phyloP scores from a whole-genome alignment of 2,797 vertebrate species.

The Tragelaphus eurycerus region DNA sequence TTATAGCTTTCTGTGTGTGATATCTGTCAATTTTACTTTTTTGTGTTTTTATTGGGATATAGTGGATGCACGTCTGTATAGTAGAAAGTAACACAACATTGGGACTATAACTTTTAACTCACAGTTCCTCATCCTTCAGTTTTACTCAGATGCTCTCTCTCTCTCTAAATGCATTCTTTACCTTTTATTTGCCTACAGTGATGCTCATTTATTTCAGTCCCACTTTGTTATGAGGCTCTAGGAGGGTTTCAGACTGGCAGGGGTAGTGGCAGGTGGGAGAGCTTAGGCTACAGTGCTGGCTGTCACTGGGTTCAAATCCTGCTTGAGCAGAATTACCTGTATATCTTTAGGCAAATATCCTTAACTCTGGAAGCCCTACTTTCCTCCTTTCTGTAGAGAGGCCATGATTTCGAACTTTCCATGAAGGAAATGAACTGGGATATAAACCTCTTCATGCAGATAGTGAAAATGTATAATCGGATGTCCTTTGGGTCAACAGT shows the following conservation, averaged over 20 bases:
- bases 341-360: neutral
- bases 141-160: neutral
- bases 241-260: neutral
- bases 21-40: neutral
- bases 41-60: neutral
- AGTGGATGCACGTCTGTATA: neutral
- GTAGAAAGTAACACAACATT: neutral
- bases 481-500: neutral
- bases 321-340: neutral
- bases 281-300: neutral
- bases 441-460: neutral
- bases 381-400: neutral
- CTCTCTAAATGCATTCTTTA: neutral
- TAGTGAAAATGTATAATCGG: neutral
- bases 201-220: neutral
- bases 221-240: neutral
- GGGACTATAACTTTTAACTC: neutral
- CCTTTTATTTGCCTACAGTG: neutral
- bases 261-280: neutral
- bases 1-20: neutral
- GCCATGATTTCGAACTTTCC: neutral
- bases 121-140: neutral
- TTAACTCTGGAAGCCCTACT: neutral
- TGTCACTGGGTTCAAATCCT: neutral
- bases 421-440: neutral